These are phyloP conservation scores for Thomomys bottae DNA, from an alignment of 2,113 vertebrate genomes.

Conservation along the genomic window DNA sequence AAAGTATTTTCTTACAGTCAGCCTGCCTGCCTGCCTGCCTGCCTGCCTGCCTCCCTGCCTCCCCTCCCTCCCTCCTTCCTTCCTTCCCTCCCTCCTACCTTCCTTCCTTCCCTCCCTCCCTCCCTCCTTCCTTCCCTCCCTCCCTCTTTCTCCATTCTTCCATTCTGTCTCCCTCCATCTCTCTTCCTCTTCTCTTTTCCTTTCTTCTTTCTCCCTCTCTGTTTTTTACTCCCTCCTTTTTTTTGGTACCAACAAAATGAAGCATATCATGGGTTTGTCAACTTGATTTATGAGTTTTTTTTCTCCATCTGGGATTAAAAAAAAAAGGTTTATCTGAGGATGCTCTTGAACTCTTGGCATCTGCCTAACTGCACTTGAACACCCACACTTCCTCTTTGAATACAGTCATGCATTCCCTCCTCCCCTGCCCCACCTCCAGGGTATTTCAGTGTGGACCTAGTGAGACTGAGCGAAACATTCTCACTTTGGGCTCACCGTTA, in stretches of 20 bases:
- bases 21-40: too few relatives aligned
- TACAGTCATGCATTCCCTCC: neutral
- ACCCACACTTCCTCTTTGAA: neutral
- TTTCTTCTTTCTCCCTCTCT: neutral
- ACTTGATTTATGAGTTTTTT: neutral
- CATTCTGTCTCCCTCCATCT: neutral
- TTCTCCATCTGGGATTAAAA: neutral
- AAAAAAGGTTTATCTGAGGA: neutral
- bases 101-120: too few relatives aligned
- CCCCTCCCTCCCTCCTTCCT: neutral
- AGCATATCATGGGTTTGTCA: constrained; percentile 9
- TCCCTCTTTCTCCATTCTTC: neutral
- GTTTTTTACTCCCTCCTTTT: too few relatives aligned
- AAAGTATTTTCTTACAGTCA: neutral
- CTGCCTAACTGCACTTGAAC: neutral
- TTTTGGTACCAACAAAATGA: neutral
- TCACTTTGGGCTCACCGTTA: neutral
- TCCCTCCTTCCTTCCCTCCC: too few relatives aligned
- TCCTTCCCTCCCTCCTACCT: neutral
- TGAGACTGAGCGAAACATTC: neutral
- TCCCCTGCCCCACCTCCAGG: too few relatives aligned
- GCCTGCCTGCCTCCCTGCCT: too few relatives aligned
- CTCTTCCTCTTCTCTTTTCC: neutral
- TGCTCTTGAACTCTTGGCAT: neutral
- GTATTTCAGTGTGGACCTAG: neutral